Conservation (phyloP, 1,140 invertebrate genomes). For the Ctenoplectra terminalis region DNA sequence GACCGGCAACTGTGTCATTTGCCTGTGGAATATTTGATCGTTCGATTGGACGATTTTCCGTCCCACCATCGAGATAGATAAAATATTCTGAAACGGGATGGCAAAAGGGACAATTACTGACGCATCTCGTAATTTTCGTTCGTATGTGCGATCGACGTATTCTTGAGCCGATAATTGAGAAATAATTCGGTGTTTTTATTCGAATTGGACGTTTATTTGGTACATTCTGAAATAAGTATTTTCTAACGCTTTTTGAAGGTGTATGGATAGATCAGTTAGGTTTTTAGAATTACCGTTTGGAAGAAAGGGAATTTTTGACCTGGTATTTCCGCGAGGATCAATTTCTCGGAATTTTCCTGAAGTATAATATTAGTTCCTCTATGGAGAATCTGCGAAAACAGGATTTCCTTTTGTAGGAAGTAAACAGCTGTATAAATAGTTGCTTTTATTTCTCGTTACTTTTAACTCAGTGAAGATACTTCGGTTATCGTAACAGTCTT, state of each 20-base stretch:
- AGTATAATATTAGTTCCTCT: neutral
- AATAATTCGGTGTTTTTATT: neutral
- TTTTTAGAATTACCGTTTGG: neutral
- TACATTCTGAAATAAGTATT: neutral
- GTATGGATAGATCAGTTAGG: neutral
- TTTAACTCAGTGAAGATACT: neutral
- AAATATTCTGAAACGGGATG: slow-evolving; percentile 17
- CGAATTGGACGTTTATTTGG: too few species aligned
- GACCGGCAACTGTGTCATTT: slow-evolving; percentile 32
- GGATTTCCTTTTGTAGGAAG: too few species aligned
- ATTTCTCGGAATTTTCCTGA: slow-evolving; percentile 2
- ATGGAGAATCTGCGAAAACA: neutral
- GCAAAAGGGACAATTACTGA: neutral
- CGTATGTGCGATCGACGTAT: neutral
- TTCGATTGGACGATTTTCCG: slow-evolving; percentile 31
- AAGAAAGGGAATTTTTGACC: neutral
- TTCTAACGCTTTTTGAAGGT: neutral
- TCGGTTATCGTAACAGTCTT: neutral
- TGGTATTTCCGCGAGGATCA: neutral
- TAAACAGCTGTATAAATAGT: neutral
- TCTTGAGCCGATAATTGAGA: neutral
- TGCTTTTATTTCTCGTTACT: too few species aligned
- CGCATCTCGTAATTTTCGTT: neutral
- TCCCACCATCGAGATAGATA: neutral
- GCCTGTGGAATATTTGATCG: slow-evolving; percentile 37